Percentiles rank a stretch among this genome's conserved stretches.
Conservation (phyloP, 2,888 invertebrate genomes). For the Pantelozetes paolii region DNA sequence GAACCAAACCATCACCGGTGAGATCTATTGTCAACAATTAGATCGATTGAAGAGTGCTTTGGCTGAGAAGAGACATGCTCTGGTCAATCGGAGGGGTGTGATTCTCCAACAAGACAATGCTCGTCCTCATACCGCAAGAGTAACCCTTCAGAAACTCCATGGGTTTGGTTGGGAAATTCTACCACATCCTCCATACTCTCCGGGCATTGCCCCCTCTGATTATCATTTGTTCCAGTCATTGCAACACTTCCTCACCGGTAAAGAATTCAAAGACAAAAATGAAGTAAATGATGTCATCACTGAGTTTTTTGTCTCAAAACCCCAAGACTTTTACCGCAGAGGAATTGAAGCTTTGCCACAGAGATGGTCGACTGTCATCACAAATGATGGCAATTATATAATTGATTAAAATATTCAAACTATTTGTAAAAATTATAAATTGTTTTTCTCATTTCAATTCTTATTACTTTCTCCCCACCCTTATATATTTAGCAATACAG, state of each 20-base stretch:
- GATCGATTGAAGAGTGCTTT: conserved; percentile 33
- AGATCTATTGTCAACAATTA: conserved; percentile 45
- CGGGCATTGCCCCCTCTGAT: conserved; percentile 45
- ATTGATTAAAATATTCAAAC: no score
- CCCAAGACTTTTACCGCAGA: not conserved
- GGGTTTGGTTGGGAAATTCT: conserved; percentile 44
- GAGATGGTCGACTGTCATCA: not conserved
- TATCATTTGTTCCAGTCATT: conserved; percentile 35
- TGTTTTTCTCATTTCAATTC: no score
- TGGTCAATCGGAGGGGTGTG: conserved; percentile 36
- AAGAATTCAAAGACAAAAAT: not conserved
- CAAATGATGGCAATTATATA: conserved; percentile 3
- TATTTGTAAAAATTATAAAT: no score
- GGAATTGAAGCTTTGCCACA: not conserved
- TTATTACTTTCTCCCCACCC: no score
- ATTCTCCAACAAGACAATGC: conserved; percentile 46
- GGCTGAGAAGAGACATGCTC: conserved; percentile 24
- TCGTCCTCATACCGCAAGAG: conserved; percentile 44
- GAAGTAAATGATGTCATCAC: not conserved
- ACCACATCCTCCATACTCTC: conserved; percentile 45
- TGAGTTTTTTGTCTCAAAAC: not conserved
- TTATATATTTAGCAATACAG: no score
- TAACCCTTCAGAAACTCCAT: conserved; percentile 43
- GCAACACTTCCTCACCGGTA: not conserved
- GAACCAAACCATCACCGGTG: conserved; percentile 44